Evolutionary conservation across 2,113 vertebrate genomes (phyloP), one percentile per base, ranked within the genome.

Genomic region (Apteryx owenii): DNA sequence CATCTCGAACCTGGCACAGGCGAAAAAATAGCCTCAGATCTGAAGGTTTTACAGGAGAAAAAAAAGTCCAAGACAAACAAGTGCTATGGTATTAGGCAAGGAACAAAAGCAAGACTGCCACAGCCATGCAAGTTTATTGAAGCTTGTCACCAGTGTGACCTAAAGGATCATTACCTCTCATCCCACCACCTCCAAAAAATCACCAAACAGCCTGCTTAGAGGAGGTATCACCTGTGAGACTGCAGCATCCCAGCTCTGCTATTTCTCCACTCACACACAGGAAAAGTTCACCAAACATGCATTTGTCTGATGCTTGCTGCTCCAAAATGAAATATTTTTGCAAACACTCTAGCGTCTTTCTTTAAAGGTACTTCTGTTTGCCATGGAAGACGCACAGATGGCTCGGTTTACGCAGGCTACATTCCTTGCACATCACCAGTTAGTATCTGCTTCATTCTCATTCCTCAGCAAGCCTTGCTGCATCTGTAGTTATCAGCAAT

Each of bases 321-420:
- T 76, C 90, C 80, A 62, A 3, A 73, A 82, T 58, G 84, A 95
- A 95, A 80, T 84, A 89, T 58, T 95, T 92, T 91, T 88, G 33
- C 65, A 73, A 33, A 19, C 29, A 15, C 78, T 86, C 81, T 65
- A 9, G 54, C 48, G 81, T 50, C 46, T 88, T 88, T 12, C 29
- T 78, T 65, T 85, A 79, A 92, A 79, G 61, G 65, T 20, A 38
- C 44, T 83, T 86, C 77, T 69, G 31, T 15, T 58, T 58, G 50
- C 61, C 14, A 2, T 11, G 19, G 61, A 71, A 79, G 69, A 73
- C 62, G 40, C 53, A 19, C 48, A 84, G 88, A 79, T 14, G 40
- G 86, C 66, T 51, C 38, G 28, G 5, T 23, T 19, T 73, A 70
- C 68, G 76, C 84, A 38, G 81, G 48, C 64, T 79, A 8, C 8